Conservation (phyloP, 2,888 invertebrate genomes). For the Megalurothrips usitatus region DNA sequence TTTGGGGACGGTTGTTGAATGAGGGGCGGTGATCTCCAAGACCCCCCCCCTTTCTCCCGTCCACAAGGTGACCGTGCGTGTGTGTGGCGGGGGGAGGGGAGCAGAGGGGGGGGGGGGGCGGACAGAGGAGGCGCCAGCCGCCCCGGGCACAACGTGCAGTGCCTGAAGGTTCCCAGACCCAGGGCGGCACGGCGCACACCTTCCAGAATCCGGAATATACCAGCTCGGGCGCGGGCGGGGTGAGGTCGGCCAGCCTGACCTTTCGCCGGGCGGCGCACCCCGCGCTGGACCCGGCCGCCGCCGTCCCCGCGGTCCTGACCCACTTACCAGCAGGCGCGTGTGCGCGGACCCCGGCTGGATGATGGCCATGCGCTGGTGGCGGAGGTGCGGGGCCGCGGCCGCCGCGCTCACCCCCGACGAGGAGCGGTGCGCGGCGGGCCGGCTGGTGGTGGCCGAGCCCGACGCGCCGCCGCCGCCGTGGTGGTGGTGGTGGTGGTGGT, state of each 20-base stretch:
- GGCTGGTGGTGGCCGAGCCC: not conserved
- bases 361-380: not conserved
- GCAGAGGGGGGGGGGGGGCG: too few species aligned
- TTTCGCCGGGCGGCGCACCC: not conserved
- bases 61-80: too few species aligned
- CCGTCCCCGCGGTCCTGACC: not conserved
- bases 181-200: too few species aligned
- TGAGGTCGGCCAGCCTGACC: not conserved
- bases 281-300: not conserved
- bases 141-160: too few species aligned
- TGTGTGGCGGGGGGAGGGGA: too few species aligned
- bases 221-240: too few species aligned
- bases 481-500: slow-evolving; percentile 12
- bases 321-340: slow-evolving; percentile 6
- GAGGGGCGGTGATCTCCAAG: too few species aligned
- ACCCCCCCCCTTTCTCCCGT: too few species aligned
- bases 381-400: not conserved
- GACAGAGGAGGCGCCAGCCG: too few species aligned
- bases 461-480: not conserved
- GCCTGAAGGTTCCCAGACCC: too few species aligned
- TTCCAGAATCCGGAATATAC: too few species aligned
- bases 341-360: not conserved
- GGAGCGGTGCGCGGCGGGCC: not conserved
- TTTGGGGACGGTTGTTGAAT: too few species aligned
- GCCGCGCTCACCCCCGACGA: not conserved